These are phyloP conservation scores for Peromyscus californicus DNA, from an alignment of 2,113 vertebrate genomes.

Conservation along the genomic window DNA sequence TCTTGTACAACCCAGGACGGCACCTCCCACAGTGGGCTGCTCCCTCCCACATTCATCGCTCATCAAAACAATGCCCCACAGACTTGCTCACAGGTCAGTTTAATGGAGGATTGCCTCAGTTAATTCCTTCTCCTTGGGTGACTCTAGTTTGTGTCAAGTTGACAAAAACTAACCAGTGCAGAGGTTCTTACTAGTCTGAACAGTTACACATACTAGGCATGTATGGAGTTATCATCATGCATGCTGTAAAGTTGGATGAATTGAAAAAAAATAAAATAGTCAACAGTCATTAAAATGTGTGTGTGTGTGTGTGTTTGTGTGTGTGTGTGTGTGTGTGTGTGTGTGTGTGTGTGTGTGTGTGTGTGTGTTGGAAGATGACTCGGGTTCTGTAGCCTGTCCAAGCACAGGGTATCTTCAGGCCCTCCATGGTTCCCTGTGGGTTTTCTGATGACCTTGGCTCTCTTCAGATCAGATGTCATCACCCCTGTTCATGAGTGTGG, in stretches of 20 bases:
- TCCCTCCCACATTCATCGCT: neutral
- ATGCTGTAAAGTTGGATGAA: neutral
- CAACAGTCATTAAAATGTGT: too few species aligned
- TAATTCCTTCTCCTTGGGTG: neutral
- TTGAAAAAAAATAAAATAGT: neutral
- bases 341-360: neutral
- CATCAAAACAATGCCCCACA: neutral
- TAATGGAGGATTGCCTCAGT: neutral
- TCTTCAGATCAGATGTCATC: neutral
- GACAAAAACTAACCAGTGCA: neutral
- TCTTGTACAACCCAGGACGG: neutral
- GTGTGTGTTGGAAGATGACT: too few species aligned
- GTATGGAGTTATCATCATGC: neutral
- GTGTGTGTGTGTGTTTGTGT: neutral
- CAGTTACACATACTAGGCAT: neutral
- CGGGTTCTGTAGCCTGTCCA: rapidly evolving
- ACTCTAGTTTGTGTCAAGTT: neutral
- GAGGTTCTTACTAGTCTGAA: neutral
- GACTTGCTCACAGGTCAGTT: neutral
- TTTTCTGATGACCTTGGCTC: neutral
- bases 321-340: neutral
- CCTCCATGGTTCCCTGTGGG: rapidly evolving
- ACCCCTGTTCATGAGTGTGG: neutral
- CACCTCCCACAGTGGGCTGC: neutral
- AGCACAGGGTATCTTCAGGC: rapidly evolving